A percentile compares a stretch with the other conserved stretches of the same genome.
These are phyloP conservation scores for Melanchra persicariae DNA, from an alignment of 2,888 invertebrate species.

Conservation along the genomic window DNA sequence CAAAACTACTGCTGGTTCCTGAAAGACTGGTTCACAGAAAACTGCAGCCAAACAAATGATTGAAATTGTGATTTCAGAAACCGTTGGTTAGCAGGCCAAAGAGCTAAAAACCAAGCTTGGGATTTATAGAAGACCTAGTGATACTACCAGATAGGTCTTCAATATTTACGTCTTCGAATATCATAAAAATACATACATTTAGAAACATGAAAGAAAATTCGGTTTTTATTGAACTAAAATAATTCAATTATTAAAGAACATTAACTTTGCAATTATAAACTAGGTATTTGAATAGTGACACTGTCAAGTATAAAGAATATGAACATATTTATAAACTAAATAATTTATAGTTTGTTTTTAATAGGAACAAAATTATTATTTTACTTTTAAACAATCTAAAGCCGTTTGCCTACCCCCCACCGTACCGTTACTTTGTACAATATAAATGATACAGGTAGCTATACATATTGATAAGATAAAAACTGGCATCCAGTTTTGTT, in stretches of 20 bases:
- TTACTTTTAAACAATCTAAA: conserved; percentile 36
- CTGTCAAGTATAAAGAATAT: conserved; percentile 1
- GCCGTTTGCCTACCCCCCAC: conserved; percentile 6
- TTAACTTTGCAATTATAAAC: conserved; percentile 18
- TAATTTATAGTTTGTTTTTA: conserved; percentile 40
- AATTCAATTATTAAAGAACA: neutral
- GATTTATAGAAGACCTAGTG: neutral
- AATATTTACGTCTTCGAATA: neutral
- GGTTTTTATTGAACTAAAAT: conserved; percentile 2
- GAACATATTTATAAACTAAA: conserved; percentile 25
- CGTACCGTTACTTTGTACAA: conserved; percentile 13
- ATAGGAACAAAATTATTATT: conserved; percentile 66
- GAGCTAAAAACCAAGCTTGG: conserved; percentile 6
- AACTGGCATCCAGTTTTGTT: conserved; percentile 16
- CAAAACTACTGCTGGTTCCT: neutral
- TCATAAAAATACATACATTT: neutral
- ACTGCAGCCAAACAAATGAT: neutral
- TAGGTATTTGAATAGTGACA: conserved; percentile 19
- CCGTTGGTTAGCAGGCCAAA: neutral
- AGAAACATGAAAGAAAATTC: neutral
- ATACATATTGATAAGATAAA: neutral
- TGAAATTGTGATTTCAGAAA: conserved; percentile 6
- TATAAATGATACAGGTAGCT: neutral
- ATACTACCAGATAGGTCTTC: neutral
- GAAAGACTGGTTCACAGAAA: neutral